Conservation (phyloP, 2,888 invertebrate species). For the Chrysodeixis includens region DNA sequence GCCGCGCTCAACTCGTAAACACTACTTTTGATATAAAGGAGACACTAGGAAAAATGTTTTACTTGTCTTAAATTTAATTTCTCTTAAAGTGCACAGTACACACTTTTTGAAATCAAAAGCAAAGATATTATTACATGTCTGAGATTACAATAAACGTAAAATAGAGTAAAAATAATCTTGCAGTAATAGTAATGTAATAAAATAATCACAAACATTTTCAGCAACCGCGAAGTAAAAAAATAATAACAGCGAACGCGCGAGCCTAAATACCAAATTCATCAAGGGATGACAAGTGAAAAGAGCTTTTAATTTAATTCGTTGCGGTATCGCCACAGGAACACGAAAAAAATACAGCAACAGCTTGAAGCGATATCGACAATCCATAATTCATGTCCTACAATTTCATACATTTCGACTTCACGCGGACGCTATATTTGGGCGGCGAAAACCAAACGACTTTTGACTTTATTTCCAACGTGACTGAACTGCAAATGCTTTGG, state of each 20-base stretch:
- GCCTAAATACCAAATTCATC: constrained; percentile 87
- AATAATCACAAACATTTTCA: constrained; percentile 33
- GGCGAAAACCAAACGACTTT: constrained; percentile 66
- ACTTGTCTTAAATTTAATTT: too few relatives aligned
- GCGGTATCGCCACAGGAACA: constrained; percentile 86
- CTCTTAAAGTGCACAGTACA: not conserved
- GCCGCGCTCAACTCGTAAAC: constrained; percentile 27
- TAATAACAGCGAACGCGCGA: constrained; percentile 70
- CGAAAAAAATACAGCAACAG: constrained; percentile 88
- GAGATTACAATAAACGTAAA: not conserved
- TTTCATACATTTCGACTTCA: constrained; percentile 83
- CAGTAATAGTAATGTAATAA: constrained; percentile 15
- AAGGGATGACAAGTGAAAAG: constrained; percentile 88
- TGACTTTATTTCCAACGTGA: constrained; percentile 68
- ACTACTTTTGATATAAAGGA: constrained; percentile 18
- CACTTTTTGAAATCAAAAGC: too few relatives aligned
- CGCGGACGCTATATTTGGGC: constrained; percentile 68
- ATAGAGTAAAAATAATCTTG: constrained; percentile 8
- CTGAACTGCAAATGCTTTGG: constrained; percentile 61
- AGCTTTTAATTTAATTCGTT: constrained; percentile 90
- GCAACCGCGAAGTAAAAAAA: constrained; percentile 57
- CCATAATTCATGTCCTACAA: constrained; percentile 89
- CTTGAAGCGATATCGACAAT: constrained; percentile 89
- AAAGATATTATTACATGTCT: too few relatives aligned
- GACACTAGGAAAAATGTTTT: constrained; percentile 6